Percentiles rank a stretch among this genome's conserved stretches.
Conservation (phyloP, 1,140 invertebrate species). For the Zophobas morio region DNA sequence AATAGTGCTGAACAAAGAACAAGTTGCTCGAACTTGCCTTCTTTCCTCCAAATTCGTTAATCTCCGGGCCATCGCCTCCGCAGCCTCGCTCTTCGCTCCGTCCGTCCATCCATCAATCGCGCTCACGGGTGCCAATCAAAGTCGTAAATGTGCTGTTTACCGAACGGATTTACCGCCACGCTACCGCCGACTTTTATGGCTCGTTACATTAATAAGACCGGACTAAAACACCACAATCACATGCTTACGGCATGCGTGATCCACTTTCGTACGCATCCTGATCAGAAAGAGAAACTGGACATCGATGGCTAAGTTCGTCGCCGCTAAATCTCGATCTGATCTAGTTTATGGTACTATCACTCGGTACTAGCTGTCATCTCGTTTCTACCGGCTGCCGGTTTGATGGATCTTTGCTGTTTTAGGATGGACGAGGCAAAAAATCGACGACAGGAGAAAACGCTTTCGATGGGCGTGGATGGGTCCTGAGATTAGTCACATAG, state of each 20-base stretch:
- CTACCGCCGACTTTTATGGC: conserved; percentile 25
- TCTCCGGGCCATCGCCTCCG: too few species aligned
- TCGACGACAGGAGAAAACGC: neutral
- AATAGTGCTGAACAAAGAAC: too few species aligned
- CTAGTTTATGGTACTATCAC: conserved; percentile 27
- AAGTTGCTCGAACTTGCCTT: too few species aligned
- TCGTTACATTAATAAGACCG: conserved; percentile 16
- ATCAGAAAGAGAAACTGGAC: conserved; percentile 39
- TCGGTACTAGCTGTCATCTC: conserved; percentile 9
- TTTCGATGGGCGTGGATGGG: neutral
- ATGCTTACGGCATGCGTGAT: conserved; percentile 20
- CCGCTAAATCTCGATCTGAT: conserved; percentile 23
- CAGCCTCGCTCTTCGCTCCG: too few species aligned
- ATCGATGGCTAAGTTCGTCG: conserved; percentile 7
- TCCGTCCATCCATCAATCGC: conserved; percentile 8
- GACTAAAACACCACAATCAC: neutral
- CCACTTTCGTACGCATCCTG: conserved; percentile 40
- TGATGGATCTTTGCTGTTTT: conserved; percentile 17
- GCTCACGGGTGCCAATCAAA: conserved; percentile 35
- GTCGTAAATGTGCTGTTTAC: conserved; percentile 28
- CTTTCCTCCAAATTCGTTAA: too few species aligned
- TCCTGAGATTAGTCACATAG: too few species aligned
- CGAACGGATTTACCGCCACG: conserved; percentile 16
- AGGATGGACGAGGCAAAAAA: conserved; percentile 25
- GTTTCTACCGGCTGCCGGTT: neutral